These are phyloP conservation scores for Villa cingulata DNA, from an alignment of 2,888 invertebrate genomes.

Conservation along the genomic window DNA sequence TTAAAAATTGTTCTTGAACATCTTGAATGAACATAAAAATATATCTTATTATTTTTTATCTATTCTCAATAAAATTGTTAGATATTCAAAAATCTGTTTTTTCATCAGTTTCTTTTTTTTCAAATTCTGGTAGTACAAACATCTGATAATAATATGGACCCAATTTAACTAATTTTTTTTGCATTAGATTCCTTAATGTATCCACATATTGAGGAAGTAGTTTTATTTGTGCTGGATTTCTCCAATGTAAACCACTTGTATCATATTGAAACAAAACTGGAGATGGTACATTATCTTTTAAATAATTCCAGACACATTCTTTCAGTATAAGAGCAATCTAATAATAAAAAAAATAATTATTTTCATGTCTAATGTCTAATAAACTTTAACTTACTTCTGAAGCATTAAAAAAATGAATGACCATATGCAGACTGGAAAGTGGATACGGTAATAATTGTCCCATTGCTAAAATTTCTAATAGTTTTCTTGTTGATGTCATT, in stretches of 20 bases:
- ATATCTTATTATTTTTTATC: not conserved
- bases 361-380: not conserved
- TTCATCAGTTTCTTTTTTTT: constrained; percentile 12
- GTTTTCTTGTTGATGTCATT: constrained; percentile 41
- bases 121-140: constrained; percentile 40
- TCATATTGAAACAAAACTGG: constrained; percentile 65
- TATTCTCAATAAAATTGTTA: not conserved
- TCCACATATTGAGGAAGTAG: constrained; percentile 66
- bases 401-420: constrained; percentile 59
- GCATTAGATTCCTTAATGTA: constrained; percentile 61
- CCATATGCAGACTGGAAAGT: constrained; percentile 58
- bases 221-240: constrained; percentile 56
- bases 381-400: constrained; percentile 38
- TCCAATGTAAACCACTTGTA: constrained; percentile 56
- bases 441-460: constrained; percentile 79
- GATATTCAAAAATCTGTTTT: not conserved
- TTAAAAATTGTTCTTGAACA: not conserved
- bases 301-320: constrained; percentile 81
- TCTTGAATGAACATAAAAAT: too few relatives aligned
- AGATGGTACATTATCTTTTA: constrained; percentile 77
- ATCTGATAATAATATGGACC: constrained; percentile 66
- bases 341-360: constrained; percentile 16
- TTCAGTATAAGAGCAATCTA: constrained; percentile 65
- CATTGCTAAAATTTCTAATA: constrained; percentile 66
- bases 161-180: constrained; percentile 61